Evolutionary conservation across 2,113 vertebrate genomes (phyloP).

Genomic region (Oreamnos americanus): DNA sequence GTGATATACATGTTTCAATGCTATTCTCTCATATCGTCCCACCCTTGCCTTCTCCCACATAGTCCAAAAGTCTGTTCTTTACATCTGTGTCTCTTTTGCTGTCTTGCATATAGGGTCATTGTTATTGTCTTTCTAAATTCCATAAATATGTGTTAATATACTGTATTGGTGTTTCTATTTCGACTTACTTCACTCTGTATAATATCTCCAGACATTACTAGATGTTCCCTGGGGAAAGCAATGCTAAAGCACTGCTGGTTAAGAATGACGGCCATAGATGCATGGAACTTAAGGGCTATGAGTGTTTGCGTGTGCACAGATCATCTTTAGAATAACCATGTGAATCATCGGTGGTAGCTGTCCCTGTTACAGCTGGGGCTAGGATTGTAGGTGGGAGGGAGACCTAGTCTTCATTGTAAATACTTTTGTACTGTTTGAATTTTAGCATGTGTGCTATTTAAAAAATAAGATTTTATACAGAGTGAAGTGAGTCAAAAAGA

Average conservation of each 20-base stretch:
- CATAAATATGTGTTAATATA: background rate
- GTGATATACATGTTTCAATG: background rate
- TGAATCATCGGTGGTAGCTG: background rate
- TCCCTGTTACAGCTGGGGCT: background rate
- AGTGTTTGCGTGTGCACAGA: background rate
- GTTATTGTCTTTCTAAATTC: background rate
- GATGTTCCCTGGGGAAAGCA: background rate
- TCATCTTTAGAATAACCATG: background rate
- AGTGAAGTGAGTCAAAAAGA: background rate
- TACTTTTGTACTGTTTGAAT: background rate
- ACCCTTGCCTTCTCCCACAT: background rate
- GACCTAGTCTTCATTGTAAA: background rate
- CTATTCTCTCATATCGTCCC: background rate
- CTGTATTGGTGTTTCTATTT: background rate
- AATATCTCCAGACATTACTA: background rate
- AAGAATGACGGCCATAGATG: background rate
- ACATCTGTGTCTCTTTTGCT: background rate
- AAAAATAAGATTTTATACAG: background rate
- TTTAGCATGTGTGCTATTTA: background rate
- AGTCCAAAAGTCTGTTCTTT: background rate
- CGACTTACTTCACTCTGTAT: background rate
- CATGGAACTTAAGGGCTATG: accelerated
- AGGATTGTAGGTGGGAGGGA: background rate
- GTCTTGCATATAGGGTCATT: background rate
- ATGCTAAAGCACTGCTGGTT: background rate